Base-by-base conservation (phyloP, 2,113 vertebrate species). In the Paradisaea rubra region DNA sequence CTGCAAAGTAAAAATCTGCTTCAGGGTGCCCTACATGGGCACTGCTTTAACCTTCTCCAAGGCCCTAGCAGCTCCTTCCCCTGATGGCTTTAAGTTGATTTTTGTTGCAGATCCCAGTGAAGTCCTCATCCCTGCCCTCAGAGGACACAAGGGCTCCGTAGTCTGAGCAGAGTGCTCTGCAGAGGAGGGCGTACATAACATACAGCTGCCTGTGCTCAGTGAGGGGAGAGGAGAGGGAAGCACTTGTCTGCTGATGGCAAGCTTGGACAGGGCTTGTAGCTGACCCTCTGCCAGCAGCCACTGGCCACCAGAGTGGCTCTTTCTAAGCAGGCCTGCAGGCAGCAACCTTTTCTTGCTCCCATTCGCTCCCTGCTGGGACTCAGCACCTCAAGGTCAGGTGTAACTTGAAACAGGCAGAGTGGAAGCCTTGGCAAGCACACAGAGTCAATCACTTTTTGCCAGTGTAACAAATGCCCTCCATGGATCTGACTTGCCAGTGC, bases 301-400 rank as follows among this genome's bases (percentile, higher is more conserved):
- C 72, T 39, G 73, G 49, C 89, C 49, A 22, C 50, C 4, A 3
- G 27, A 47, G 23, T 31, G 37, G 52, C 71, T 69, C 35, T 64
- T 86, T 84, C 35, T 59, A 33, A 88, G 50, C 72, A 45, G 22
- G 6, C 22, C 42, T 59, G n/a, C 52, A 47, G 69, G 59, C 59
- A 87, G 63, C 83, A 82, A 39, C 13, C 10, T 86, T 53, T 57
- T 25, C 27, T 78, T 33, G 42, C 45, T 72, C 27, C 78, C 0
- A 0, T 54, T 74, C 0, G 0, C 61, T 76, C 60, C 17, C 41
- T 49, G 1, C 23, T 42, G 52, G 47, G 8, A 69, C 64, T 87
- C 53, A 35, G 57, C 50, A 49, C 39, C 69, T 91, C 83, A 72
- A 60, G 70, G 93, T 72, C 69, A 50, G 47, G 30, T 30, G 35